These are phyloP conservation scores for Metalampra italica DNA, from an alignment of 2,888 invertebrate genomes.

Conservation along the genomic window DNA sequence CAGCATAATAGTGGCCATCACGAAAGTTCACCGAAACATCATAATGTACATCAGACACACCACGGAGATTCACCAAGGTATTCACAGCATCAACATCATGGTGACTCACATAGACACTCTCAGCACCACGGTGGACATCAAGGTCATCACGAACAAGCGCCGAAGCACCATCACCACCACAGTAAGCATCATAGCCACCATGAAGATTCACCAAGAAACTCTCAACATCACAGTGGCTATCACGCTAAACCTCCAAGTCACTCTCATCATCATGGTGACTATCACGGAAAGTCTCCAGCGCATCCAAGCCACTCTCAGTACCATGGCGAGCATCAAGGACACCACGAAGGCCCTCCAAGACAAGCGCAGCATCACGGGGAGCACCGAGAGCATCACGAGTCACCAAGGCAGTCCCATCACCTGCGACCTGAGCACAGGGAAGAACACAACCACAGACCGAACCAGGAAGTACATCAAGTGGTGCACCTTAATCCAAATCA, in stretches of 20 bases:
- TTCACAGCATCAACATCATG: background rate
- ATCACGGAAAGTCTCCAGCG: conserved; percentile 5
- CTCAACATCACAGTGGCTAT: background rate
- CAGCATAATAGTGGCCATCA: background rate
- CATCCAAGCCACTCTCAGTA: conserved; percentile 3
- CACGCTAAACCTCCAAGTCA: background rate
- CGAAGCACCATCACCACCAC: conserved; percentile 1
- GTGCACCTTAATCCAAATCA: conserved; percentile 11
- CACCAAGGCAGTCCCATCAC: conserved; percentile 11
- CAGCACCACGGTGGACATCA: conserved; percentile 17
- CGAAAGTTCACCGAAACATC: background rate
- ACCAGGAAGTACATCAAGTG: conserved; percentile 12
- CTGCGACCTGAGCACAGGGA: conserved; percentile 26
- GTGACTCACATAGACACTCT: conserved; percentile 4
- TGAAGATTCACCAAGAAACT: background rate
- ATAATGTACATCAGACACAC: background rate
- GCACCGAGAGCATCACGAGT: background rate
- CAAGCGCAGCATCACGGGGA: conserved; percentile 3
- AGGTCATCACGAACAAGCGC: conserved; percentile 7
- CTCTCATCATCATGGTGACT: background rate
- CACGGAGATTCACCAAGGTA: background rate
- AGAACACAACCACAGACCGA: conserved; percentile 17
- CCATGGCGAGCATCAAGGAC: background rate
- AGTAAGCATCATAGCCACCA: conserved; percentile 1
- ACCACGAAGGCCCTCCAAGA: conserved; percentile 3